These are phyloP conservation scores for Acyrthosiphon pisum DNA, from an alignment of 1,140 invertebrate genomes.

Conservation along the genomic window DNA sequence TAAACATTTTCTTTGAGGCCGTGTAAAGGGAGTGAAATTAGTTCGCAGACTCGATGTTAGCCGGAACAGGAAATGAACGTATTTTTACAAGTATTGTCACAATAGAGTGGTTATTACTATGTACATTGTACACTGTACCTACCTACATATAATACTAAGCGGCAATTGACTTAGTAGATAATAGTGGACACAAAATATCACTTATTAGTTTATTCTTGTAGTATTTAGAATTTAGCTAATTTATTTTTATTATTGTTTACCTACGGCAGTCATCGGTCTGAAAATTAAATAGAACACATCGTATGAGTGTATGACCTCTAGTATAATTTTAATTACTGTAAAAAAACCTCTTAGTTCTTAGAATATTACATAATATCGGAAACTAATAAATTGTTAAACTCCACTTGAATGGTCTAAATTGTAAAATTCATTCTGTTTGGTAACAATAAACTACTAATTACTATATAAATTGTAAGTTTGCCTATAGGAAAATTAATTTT, in stretches of 20 bases:
- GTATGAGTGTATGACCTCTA: background rate
- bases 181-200: background rate
- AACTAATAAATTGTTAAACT: background rate
- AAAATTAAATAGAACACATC: background rate
- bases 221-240: background rate
- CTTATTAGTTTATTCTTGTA: background rate
- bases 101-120: constrained; percentile 5
- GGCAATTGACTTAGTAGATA: background rate
- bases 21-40: background rate
- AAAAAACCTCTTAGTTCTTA: background rate
- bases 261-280: background rate
- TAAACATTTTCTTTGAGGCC: constrained; percentile 6
- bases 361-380: background rate
- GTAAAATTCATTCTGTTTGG: background rate
- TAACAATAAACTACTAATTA: background rate
- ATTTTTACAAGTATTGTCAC: constrained; percentile 23
- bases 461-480: background rate
- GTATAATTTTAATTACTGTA: background rate
- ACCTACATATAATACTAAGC: background rate
- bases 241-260: background rate
- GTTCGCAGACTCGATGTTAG: background rate
- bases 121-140: background rate
- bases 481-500: background rate
- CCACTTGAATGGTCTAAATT: background rate
- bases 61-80: constrained; percentile 31